These are phyloP conservation scores for Ochlodes sylvanus DNA, from an alignment of 2,888 invertebrate species.

Conservation along the genomic window DNA sequence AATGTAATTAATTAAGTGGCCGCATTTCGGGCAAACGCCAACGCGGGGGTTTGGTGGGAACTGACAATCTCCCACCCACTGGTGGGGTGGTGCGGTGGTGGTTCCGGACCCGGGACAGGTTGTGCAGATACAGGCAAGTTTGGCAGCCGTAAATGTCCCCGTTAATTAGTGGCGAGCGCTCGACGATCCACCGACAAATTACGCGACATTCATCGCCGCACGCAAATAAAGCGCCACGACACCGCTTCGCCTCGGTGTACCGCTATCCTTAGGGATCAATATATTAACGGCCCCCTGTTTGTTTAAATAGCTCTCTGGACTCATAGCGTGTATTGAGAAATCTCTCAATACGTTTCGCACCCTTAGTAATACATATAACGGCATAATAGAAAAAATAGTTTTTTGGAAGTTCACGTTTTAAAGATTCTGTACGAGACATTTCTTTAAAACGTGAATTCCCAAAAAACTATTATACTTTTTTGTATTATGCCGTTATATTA, in stretches of 20 bases:
- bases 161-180: constrained; percentile 75
- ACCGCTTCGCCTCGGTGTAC: constrained; percentile 30
- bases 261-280: constrained; percentile 14
- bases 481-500: too few species aligned
- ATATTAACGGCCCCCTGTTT: constrained; percentile 5
- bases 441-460: too few species aligned
- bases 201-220: constrained; percentile 64
- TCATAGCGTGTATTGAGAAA: neutral
- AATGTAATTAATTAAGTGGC: constrained; percentile 28
- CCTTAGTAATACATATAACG: too few species aligned
- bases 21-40: constrained; percentile 31
- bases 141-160: constrained; percentile 74
- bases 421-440: too few species aligned
- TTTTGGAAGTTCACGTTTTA: too few species aligned
- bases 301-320: neutral
- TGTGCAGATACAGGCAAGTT: constrained; percentile 66
- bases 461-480: too few species aligned
- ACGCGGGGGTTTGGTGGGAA: constrained; percentile 13
- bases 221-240: constrained; percentile 61
- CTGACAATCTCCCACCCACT: constrained; percentile 9
- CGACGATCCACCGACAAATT: constrained; percentile 74
- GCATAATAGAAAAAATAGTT: too few species aligned
- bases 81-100: constrained; percentile 5
- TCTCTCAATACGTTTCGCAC: too few species aligned
- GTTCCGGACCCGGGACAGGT: constrained; percentile 11